These are phyloP conservation scores for Oreocharis arfaki DNA, from an alignment of 2,113 vertebrate genomes.

Conservation along the genomic window DNA sequence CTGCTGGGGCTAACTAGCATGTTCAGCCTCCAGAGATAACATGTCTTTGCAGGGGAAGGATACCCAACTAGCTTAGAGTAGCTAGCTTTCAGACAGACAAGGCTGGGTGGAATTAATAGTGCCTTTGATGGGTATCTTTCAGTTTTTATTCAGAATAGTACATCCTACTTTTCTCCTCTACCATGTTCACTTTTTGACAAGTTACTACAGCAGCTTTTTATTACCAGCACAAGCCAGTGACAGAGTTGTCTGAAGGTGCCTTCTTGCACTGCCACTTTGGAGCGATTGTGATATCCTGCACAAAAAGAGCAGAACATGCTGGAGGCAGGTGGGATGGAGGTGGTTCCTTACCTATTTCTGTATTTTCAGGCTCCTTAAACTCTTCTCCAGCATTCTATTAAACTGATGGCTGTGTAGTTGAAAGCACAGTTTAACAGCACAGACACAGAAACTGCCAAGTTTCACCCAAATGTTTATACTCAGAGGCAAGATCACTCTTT, in stretches of 20 bases:
- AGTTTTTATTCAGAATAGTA: background rate
- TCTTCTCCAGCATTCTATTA: background rate
- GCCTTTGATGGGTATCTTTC: background rate
- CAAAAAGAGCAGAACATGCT: background rate
- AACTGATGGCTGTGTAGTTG: background rate
- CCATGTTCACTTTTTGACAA: background rate
- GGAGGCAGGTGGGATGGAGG: background rate
- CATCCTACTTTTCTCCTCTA: background rate
- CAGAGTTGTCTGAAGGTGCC: background rate
- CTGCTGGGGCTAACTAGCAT: background rate
- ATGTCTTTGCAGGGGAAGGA: background rate
- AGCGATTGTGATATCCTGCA: background rate
- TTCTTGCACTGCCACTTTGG: background rate
- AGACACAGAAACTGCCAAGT: background rate
- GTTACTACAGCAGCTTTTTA: background rate
- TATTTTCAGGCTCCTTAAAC: background rate
- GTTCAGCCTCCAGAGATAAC: background rate
- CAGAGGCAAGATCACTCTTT: background rate
- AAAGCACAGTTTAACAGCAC: background rate
- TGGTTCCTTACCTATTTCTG: fast-evolving
- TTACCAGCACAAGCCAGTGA: background rate
- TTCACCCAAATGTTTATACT: background rate
- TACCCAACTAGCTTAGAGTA: background rate
- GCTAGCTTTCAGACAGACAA: background rate
- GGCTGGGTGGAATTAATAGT: background rate